Conservation (phyloP, 2,888 invertebrate species). For the Idaea biselata region DNA sequence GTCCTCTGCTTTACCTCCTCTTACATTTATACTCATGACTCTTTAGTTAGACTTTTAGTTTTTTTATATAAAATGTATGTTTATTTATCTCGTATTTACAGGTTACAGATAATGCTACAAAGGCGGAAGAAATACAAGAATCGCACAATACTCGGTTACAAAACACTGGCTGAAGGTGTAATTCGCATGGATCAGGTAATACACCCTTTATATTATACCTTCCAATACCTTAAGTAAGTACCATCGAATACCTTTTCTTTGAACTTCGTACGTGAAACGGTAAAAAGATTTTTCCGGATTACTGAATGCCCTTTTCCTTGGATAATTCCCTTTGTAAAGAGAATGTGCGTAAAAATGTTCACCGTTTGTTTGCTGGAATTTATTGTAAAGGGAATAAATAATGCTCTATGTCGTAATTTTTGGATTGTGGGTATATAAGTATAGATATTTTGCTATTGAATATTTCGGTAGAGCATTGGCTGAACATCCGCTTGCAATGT, state of each 20-base stretch:
- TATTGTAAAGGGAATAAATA: not conserved
- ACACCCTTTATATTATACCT: constrained; percentile 4
- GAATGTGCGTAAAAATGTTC: not conserved
- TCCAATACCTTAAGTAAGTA: not conserved
- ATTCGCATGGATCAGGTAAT: constrained; percentile 97
- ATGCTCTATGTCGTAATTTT: not conserved
- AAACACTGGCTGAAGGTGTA: constrained; percentile 97
- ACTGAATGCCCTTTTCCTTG: not conserved
- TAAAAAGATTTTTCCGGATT: not conserved
- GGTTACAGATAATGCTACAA: constrained; percentile 95
- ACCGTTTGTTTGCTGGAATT: not conserved
- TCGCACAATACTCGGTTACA: constrained; percentile 98
- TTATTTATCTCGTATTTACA: constrained; percentile 39
- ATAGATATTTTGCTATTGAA: not conserved
- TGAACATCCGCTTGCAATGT: too few relatives aligned
- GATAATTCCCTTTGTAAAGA: not conserved
- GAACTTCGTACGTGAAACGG: not conserved
- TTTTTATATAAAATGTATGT: not conserved
- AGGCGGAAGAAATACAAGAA: constrained; percentile 99
- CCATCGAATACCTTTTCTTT: not conserved
- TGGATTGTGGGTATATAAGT: not conserved
- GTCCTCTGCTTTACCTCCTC: too few relatives aligned
- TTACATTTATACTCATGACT: too few relatives aligned
- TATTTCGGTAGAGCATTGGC: too few relatives aligned
- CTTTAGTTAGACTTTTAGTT: not conserved